Conservation (phyloP, 2,797 vertebrate genomes). For the Craterocephalus amniculus region DNA sequence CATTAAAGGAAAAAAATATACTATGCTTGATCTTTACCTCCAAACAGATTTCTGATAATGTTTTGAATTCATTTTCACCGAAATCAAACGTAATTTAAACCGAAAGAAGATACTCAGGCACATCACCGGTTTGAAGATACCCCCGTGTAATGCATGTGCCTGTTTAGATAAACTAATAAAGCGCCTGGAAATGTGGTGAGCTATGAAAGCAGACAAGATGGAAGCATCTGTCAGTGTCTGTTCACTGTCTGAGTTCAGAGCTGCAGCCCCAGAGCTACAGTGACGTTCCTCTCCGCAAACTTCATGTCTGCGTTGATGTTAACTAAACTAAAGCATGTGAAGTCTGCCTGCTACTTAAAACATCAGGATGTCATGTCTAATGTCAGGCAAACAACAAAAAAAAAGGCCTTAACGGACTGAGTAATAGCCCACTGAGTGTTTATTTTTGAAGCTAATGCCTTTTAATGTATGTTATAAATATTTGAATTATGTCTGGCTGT, state of each 20-base stretch:
- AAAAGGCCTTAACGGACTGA: conserved; percentile 58
- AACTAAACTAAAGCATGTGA: conserved; percentile 84
- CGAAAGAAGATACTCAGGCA: conserved; percentile 6
- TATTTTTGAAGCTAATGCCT: conserved; percentile 83
- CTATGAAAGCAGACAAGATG: conserved; percentile 82
- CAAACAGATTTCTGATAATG: neutral
- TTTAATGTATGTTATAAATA: conserved; percentile 89
- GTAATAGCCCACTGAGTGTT: conserved; percentile 72
- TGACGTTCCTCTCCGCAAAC: conserved; percentile 67
- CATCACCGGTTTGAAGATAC: conserved; percentile 55
- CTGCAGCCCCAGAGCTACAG: conserved; percentile 68
- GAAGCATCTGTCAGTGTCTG: conserved; percentile 84
- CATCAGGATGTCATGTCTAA: conserved; percentile 80
- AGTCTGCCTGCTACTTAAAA: conserved; percentile 75
- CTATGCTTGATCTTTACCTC: neutral
- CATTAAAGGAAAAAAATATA: conserved; percentile 14
- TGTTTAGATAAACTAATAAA: conserved; percentile 76
- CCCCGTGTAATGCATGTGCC: conserved; percentile 57
- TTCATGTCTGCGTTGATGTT: conserved; percentile 80
- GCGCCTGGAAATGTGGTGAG: conserved; percentile 66
- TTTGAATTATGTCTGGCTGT: conserved; percentile 81
- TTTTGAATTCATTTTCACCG: neutral
- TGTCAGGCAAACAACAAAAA: conserved; percentile 74
- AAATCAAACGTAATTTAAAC: conserved; percentile 1
- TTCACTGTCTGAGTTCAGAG: conserved; percentile 70